Conservation (phyloP, 53 echinoderm and acorn worm species). For the Paelopatides confundens region DNA sequence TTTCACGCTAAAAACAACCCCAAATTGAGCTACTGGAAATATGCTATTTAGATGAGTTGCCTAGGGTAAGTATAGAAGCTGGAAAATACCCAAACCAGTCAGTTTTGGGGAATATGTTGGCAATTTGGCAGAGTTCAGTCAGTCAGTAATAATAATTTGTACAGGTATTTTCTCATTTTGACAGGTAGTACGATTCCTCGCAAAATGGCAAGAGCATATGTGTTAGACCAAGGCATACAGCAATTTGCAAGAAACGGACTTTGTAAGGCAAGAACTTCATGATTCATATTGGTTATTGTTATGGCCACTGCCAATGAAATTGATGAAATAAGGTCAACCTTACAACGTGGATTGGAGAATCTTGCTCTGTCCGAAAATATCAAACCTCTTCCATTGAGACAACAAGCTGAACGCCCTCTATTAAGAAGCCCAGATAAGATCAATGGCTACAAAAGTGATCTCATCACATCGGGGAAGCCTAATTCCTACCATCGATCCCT, state of each 20-base stretch:
- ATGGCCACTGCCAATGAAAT: slow-evolving; percentile 91
- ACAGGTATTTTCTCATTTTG: not conserved
- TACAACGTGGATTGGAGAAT: slow-evolving; percentile 92
- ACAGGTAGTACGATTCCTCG: no score
- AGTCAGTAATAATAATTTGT: no score
- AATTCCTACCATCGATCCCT: not conserved
- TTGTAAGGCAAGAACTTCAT: not conserved
- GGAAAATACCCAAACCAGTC: no score
- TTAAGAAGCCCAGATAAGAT: slow-evolving; percentile 52
- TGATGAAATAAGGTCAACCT: slow-evolving; percentile 86
- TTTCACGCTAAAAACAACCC: no score
- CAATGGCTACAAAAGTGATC: not conserved
- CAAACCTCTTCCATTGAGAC: slow-evolving; percentile 91
- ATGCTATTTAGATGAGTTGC: no score
- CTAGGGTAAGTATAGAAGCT: no score
- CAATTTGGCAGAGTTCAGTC: no score
- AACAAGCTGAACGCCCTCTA: slow-evolving; percentile 78
- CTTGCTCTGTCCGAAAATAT: slow-evolving; percentile 80
- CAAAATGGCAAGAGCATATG: not conserved
- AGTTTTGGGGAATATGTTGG: no score
- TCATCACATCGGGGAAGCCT: not conserved
- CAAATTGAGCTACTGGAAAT: no score
- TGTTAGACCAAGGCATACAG: not conserved
- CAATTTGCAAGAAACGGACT: not conserved
- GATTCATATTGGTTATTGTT: not conserved